Percentiles rank a stretch among this genome's conserved stretches.
Conservation (phyloP, 2,888 invertebrate species). For the Acanthococcus lagerstroemiae region DNA sequence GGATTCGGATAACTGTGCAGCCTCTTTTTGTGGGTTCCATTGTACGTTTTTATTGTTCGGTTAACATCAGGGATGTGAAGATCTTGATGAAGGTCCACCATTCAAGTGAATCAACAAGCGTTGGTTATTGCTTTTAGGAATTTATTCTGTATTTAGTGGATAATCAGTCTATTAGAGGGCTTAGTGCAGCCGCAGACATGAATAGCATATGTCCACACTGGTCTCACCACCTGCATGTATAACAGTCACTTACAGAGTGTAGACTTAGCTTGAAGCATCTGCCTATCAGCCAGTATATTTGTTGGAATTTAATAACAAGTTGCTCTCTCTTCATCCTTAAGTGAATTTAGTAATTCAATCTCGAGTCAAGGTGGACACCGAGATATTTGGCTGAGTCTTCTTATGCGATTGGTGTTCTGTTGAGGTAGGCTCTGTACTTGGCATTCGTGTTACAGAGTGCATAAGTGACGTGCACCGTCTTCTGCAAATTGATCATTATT, state of each 20-base stretch:
- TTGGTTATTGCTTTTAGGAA: neutral
- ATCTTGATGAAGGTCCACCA: neutral
- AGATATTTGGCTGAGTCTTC: neutral
- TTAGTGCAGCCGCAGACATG: neutral
- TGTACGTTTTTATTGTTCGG: too few species aligned
- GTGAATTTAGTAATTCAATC: neutral
- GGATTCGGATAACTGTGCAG: too few species aligned
- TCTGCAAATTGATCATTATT: neutral
- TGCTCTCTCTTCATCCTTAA: neutral
- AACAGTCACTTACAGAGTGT: neutral
- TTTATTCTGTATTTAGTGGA: neutral
- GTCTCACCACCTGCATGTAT: too few species aligned
- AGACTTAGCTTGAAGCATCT: neutral
- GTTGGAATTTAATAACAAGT: neutral
- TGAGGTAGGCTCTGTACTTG: too few species aligned
- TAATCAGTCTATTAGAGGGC: neutral
- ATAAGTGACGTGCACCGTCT: neutral
- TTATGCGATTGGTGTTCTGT: neutral
- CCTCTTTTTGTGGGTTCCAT: too few species aligned
- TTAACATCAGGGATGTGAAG: too few species aligned
- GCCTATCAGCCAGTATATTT: neutral
- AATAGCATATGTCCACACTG: neutral
- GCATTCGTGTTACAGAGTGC: neutral
- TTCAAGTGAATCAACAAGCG: neutral
- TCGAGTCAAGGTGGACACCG: neutral